Base-by-base conservation (phyloP, 2,113 vertebrate species). In the Stegastes partitus region DNA sequence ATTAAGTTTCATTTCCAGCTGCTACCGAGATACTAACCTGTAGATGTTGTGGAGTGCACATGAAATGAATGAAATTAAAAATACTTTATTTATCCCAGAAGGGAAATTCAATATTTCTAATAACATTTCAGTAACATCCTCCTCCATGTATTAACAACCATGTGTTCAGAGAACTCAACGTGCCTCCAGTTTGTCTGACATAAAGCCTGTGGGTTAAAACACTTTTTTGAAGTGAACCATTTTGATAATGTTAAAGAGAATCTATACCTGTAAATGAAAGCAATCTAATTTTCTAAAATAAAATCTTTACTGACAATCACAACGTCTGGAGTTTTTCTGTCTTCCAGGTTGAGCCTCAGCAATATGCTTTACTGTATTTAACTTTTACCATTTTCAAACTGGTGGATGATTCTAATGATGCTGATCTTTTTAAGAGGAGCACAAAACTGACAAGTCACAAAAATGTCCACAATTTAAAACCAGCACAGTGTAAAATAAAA, bases 171-270 rank as follows among this genome's bases (percentile, higher is more conserved):
- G 37, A 31, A 57, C 51, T 55, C 1, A 58, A 39, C 39, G 83
- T 85, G 77, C 85, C 85, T 84, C 66, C 61, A 22, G 59, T 50
- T 18, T 57, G 4, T 78, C 18, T 57, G 12, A 26, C 44, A 54
- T 37, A 2, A 72, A 49, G 28, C 9, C 26, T 34, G 11, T 57
- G 14, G 55, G 63, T 58, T 23, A 28, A 39, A 45, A 39, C 51
- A 25, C 5, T 50, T 23, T 74, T 65, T 42, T 45, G 55, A 22
- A 47, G 7, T 42, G 0, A 34, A 22, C 19, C n/a, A 18, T 31
- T 82, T 76, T 74, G 16, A 55, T 42, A 42, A 42, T 15, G 11
- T 15, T 42, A 12, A 7, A 42, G 11, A 42, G 39, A 42, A 42
- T 42, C 31, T 34, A 34, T 34, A 34, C 59, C 23, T 84, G 44